Base-by-base conservation (phyloP, 2,797 vertebrate species). In the Danio choprae region DNA sequence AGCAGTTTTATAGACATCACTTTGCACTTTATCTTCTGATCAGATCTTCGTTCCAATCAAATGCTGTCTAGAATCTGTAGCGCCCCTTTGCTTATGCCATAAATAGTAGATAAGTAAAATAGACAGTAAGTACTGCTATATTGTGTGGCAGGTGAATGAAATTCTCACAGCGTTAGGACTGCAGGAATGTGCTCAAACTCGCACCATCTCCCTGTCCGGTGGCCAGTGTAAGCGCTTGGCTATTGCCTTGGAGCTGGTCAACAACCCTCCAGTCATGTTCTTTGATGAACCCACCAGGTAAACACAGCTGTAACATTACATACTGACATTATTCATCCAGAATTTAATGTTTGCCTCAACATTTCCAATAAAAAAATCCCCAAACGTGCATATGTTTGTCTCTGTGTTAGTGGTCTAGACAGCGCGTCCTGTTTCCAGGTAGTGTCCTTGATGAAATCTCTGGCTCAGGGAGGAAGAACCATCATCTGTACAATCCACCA, bases 401-500 rank as follows among this genome's bases (percentile, higher is more conserved):
- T 78, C 43, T 55, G 56, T 77, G 60, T 22, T 22, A 99, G 98
- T 2, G 98, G 98, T 46, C 93, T 99, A 91, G 98, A 99, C 90
- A 98, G 98, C 0, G 91, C 96, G 0, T 99, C 98, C 82, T 98
- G 97, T 92, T 98, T 96, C 94, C 98, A 99, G 91, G 98, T 99
- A 72, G 96, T 98, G 69, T 99, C 98, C 62, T 93, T 99, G 84
- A 94, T 99, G 95, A 95, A 94, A 84, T 98, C 97, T 63, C 90
- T 99, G 91, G 98, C 98, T 77, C 96, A 94, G 85, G 98, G 98
- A 0, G 98, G 98, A 59, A 94, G 98, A 80, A 99, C 98, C 77
- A 96, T 99, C 90, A 99, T 99, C 92, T 99, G 98, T 88, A 99
- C 98, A 87, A 98, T 99, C 90, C 98, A 99, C 91, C 98, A 99